Evolutionary conservation across 2,797 vertebrate species (phyloP), one percentile per base, ranked within the genome.

Genomic region (Artibeus jamaicensis): DNA sequence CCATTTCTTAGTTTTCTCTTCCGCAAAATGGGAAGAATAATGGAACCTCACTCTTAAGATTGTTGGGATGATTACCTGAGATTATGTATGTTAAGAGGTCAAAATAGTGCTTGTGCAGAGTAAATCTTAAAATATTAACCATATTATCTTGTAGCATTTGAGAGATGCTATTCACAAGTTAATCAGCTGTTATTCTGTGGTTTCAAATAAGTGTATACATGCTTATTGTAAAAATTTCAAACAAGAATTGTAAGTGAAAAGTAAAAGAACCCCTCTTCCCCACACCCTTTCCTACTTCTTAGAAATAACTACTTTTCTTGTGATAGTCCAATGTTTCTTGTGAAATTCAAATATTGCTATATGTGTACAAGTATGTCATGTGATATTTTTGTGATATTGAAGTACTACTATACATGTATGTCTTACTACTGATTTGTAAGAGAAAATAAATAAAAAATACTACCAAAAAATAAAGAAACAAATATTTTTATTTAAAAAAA

Each of bases 201-300:
- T 37, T 90, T 93, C 19, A 82, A 81, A 16, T 79, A 84, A 86
- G 29, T 44, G 19, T 70, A 10, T 29, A 79, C 42, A n/a, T 74
- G 44, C 18, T 87, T 83, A 67, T 12, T 42, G 86, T 26, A 93
- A 96, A 91, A 34, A 78, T 93, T 59, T 74, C 83, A 93, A 67
- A 50, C 21, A 73, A 76, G 82, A 86, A 82, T 16, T 65, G 11
- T 37, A 68, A 78, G 9, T 55, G 44, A 81, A 89, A 94, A 91
- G 9, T n/a, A 34, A 42, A 92, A 76, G 44, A 70, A 71, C 37
- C 73, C 37, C 6, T 55, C 48, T 88, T 46, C 29, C 5, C 26
- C 24, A 76, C 1, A 68, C 14, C 59, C 32, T 70, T 50, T 78
- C 34, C 39, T 34, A 50, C 4, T n/a, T 11, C 71, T 92, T 14